Conservation (phyloP, 2,113 vertebrate genomes). For the Aegotheles bennettii region DNA sequence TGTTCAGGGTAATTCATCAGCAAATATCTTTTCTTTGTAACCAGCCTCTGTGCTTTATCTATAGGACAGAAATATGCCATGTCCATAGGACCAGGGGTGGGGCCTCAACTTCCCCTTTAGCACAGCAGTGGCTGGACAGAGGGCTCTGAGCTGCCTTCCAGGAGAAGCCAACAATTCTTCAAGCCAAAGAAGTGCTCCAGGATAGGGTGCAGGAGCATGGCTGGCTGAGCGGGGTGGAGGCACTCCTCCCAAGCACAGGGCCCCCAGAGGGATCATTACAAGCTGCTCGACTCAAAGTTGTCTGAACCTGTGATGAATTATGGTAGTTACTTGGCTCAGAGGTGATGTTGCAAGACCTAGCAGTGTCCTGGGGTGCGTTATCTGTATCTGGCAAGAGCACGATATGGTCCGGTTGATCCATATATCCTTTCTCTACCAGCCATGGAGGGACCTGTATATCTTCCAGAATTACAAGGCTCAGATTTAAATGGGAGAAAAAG, state of each 20-base stretch:
- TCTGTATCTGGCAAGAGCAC: neutral
- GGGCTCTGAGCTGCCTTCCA: neutral
- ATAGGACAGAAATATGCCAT: rapidly evolving
- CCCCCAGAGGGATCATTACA: neutral
- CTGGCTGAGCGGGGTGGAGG: neutral
- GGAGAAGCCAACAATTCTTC: neutral
- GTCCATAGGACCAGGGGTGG: neutral
- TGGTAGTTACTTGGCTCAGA: neutral
- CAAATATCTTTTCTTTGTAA: neutral
- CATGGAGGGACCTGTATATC: neutral
- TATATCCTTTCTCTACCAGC: neutral
- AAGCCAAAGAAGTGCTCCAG: neutral
- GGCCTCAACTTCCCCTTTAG: neutral
- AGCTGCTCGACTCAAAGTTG: neutral
- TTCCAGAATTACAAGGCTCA: neutral
- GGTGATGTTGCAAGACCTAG: neutral
- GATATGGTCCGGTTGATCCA: neutral
- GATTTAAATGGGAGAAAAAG: constrained; percentile 42
- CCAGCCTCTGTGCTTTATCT: neutral
- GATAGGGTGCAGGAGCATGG: neutral
- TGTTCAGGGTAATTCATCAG: neutral
- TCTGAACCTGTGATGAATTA: neutral
- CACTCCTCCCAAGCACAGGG: rapidly evolving
- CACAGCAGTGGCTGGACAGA: rapidly evolving
- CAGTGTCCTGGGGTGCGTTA: neutral